These are phyloP conservation scores for Epizoanthus rinbou DNA, from an alignment of 92 coral and sea anemone species.

Conservation along the genomic window DNA sequence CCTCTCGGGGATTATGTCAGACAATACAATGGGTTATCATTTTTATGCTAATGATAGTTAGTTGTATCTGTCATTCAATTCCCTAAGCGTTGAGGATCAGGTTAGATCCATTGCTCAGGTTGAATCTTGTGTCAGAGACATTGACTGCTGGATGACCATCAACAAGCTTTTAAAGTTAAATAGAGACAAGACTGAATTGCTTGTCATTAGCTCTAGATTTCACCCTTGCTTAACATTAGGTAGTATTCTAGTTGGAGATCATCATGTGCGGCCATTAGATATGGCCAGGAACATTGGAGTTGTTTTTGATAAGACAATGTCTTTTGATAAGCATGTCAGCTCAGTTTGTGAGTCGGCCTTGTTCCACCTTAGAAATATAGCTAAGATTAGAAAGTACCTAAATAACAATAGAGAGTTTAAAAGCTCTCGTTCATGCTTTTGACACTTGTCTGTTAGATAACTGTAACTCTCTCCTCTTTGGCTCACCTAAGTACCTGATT, in stretches of 20 bases:
- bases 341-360: conserved; percentile 15
- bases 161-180: conserved; percentile 22
- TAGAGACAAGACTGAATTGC: conserved; percentile 18
- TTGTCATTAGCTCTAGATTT: conserved; percentile 12
- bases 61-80: too few relatives aligned
- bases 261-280: conserved; percentile 8
- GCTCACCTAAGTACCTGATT: conserved; percentile 34
- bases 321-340: conserved; percentile 22
- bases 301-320: conserved; percentile 6
- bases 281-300: conserved; percentile 22
- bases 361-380: conserved; percentile 17
- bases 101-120: neutral
- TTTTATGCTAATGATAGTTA: too few relatives aligned
- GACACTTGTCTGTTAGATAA: conserved; percentile 17
- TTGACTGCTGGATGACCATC: neutral
- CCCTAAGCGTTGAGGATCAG: neutral
- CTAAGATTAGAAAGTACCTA: neutral
- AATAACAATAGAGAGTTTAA: neutral
- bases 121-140: conserved; percentile 18
- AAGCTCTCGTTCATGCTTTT: conserved; percentile 23
- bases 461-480: conserved; percentile 16
- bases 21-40: neutral
- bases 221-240: conserved; percentile 6
- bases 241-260: conserved; percentile 11
- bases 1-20: too few relatives aligned